Evolutionary conservation across 2,888 invertebrate species (phyloP), one percentile per base, ranked within the genome.

Genomic region (Dascillus cervinus): DNA sequence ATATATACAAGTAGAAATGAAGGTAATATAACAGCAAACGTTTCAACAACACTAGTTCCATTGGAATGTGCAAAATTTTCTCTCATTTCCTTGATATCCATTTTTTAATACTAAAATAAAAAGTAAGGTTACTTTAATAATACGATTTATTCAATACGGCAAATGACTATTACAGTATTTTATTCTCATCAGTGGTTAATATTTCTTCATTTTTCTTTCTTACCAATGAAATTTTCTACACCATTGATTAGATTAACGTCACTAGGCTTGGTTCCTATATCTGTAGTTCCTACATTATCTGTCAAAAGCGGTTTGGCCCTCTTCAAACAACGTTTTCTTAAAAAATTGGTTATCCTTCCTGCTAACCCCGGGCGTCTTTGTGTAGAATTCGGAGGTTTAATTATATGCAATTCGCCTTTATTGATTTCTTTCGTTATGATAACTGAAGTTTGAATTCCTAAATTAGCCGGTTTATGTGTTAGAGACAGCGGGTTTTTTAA

Each of bases 41-140:
- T 72, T 52, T 76, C 75, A 6, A 60, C 31, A 2, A 70, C 64
- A 15, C 70, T 65, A 6, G 73, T 69, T 13, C 75, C 75, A 49
- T 69, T 66, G 42, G 71, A 68, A 47, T 74, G 62, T 71, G 74
- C 72, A 32, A 66, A 67, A 4, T 17, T 17, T 17, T 21, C 10
- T 3, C 8, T 11, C 29, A 29, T 29, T 20, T 22, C 19, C 22
- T 31, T 21, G 13, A 13, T 13, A n/a, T 13, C 19, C 30, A 30
- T 23, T 31, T 31, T 31, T 20, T 17, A 17, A 11, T 20, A 20
- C 20, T 13, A 10, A 25, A 25, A 25, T 28, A n/a, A 41, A 36
- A 5, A 36, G 40, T 20, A 44, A 32, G 15, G 46, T 43, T 43
- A 50, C n/a, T n/a, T n/a, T n/a, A n/a, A n/a, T n/a, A n/a, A n/a